Base-by-base conservation (phyloP, 2,113 vertebrate species). In the Aegotheles bennettii region DNA sequence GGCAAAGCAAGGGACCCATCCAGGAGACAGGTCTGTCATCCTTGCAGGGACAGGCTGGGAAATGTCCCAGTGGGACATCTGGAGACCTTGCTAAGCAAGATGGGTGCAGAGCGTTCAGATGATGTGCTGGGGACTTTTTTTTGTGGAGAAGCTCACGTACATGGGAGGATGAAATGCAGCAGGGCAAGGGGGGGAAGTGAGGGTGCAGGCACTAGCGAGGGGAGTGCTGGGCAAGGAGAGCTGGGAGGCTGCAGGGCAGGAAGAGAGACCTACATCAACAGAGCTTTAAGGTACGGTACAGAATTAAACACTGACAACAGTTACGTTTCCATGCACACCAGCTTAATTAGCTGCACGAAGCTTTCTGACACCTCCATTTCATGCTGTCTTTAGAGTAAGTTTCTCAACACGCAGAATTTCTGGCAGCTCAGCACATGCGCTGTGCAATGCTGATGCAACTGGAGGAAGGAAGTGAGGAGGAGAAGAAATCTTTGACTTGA, bases 311-410 rank as follows among this genome's bases (percentile, higher is more conserved):
- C 92, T 73, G 86, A 90, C 93, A 96, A 81, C 60, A 63, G 93
- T 71, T 92, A 70, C 42, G 80, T 94, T 95, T 90, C 76, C 1
- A 6, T 51, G 70, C 80, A 75, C 69, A 60, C 64, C 69, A 89
- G 93, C 92, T 92, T 96, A 96, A 95, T 96, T 96, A 96, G 83
- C 28, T 7, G 69, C 92, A 90, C 2, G 5, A 67, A 89, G 93
- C 92, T 94, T 94, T 89, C 86, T 92, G 94, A 96, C 93, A 95
- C 93, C 92, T 96, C 94, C 93, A 95, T 94, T 93, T 96, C 93
- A 92, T 6, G 40, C 92, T 87, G 76, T 78, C 90, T 96, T 82
- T 92, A 84, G 50, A 96, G 69, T 43, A 83, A 91, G 60, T 70
- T 93, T 85, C 90, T 65, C 81, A 78, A 91, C 63, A 50, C 0